Evolutionary conservation across 2,888 invertebrate species (phyloP).

Genomic region (Nomada ruficornis): DNA sequence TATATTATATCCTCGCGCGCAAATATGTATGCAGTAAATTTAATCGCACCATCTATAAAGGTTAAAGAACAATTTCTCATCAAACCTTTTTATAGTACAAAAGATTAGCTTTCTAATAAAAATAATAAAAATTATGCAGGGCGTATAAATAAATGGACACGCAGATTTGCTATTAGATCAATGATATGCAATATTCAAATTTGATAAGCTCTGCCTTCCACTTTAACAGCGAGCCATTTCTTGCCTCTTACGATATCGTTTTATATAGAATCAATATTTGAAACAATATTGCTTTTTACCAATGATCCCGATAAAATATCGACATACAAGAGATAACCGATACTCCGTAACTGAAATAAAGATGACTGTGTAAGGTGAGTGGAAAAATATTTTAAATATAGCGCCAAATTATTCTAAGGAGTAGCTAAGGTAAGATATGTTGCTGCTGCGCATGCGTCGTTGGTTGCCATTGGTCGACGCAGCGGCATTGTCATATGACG

Average conservation of each 20-base stretch:
- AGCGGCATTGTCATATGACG: slow-evolving; percentile 80
- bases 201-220: not conserved
- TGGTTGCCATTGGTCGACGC: slow-evolving; percentile 67
- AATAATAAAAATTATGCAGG: accelerated
- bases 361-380: not conserved
- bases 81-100: not conserved
- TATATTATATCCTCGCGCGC: too few relatives aligned
- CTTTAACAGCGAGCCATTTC: not conserved
- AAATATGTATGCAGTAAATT: not conserved
- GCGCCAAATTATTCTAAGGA: slow-evolving; percentile 53
- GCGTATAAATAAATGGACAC: not conserved
- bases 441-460: slow-evolving; percentile 52
- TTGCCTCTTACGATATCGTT: not conserved
- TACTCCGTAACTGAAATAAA: not conserved
- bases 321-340: not conserved
- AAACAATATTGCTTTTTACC: too few relatives aligned
- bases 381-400: slow-evolving; percentile 62
- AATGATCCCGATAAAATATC: not conserved
- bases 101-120: not conserved
- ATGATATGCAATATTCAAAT: not conserved
- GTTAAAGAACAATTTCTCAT: not conserved
- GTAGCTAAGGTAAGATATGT: slow-evolving; percentile 10
- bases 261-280: not conserved
- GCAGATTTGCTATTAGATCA: not conserved
- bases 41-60: not conserved